phyloP scores from a whole-genome alignment of 2,113 vertebrate species.

The Okapia johnstoni region DNA sequence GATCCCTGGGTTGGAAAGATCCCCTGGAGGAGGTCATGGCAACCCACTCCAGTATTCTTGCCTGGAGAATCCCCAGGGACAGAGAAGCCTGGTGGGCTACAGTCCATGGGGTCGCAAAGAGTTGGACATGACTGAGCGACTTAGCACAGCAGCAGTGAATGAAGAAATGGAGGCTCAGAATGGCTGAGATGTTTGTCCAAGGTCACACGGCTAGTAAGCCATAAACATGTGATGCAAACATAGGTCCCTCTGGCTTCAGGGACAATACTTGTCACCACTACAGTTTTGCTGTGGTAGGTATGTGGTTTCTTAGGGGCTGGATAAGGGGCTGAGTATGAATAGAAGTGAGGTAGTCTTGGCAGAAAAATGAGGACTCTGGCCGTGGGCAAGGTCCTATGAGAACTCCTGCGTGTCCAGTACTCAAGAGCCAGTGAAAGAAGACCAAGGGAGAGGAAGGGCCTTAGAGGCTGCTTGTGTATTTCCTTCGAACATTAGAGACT shows the following conservation, averaged over 20 bases:
- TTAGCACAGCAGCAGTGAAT: background rate
- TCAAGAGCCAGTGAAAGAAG: background rate
- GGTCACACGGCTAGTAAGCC: background rate
- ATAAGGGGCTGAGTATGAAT: no score
- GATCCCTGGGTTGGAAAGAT: background rate
- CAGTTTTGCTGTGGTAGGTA: fast-evolving
- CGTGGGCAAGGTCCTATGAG: background rate
- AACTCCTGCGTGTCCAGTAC: background rate
- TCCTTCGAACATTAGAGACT: background rate
- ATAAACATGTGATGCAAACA: background rate
- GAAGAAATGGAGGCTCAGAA: background rate
- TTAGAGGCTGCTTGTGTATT: background rate
- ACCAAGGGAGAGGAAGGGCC: background rate
- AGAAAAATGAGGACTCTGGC: background rate
- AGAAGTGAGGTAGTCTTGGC: background rate
- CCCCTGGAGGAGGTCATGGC: background rate
- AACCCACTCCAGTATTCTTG: background rate
- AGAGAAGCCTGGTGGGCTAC: background rate
- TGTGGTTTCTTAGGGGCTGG: fast-evolving
- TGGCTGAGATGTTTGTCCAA: background rate
- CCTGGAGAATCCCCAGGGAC: background rate
- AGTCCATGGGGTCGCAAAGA: background rate
- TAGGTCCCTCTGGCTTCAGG: background rate
- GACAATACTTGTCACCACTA: background rate
- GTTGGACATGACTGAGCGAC: background rate